These are phyloP conservation scores for Anguilla megastoma DNA, from an alignment of 2,797 vertebrate genomes.

Conservation along the genomic window DNA sequence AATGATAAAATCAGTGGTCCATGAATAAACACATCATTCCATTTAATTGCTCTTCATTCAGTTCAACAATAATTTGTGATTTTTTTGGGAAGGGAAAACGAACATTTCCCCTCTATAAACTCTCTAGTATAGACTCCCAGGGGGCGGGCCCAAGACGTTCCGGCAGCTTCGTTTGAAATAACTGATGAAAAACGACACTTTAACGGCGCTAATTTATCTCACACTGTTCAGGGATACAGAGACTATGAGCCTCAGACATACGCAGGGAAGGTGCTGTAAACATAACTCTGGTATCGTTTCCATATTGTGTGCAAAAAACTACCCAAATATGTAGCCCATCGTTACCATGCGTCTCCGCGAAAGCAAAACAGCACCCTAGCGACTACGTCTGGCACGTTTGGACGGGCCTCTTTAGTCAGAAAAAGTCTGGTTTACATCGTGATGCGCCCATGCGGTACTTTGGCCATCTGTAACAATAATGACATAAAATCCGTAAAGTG, in stretches of 20 bases:
- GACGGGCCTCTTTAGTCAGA: background rate
- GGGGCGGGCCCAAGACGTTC: background rate
- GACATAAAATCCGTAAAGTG: background rate
- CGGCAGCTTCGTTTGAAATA: background rate
- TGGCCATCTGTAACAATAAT: background rate
- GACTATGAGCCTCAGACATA: background rate
- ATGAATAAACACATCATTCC: background rate
- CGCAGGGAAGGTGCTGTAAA: background rate
- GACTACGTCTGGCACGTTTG: background rate
- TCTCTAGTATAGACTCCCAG: background rate
- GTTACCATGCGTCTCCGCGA: conserved; percentile 15
- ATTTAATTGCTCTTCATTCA: background rate
- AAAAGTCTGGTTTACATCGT: conserved; percentile 2
- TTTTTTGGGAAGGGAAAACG: background rate
- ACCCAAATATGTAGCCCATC: background rate
- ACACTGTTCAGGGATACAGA: background rate
- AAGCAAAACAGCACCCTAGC: background rate
- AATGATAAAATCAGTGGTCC: background rate
- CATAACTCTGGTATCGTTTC: background rate
- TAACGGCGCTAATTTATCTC: background rate
- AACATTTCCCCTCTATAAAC: background rate
- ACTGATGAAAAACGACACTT: background rate
- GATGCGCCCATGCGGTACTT: background rate
- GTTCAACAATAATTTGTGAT: background rate
- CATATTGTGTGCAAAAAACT: background rate